These are phyloP conservation scores for Lycia hirtaria DNA, from an alignment of 2,888 invertebrate genomes.

Conservation along the genomic window DNA sequence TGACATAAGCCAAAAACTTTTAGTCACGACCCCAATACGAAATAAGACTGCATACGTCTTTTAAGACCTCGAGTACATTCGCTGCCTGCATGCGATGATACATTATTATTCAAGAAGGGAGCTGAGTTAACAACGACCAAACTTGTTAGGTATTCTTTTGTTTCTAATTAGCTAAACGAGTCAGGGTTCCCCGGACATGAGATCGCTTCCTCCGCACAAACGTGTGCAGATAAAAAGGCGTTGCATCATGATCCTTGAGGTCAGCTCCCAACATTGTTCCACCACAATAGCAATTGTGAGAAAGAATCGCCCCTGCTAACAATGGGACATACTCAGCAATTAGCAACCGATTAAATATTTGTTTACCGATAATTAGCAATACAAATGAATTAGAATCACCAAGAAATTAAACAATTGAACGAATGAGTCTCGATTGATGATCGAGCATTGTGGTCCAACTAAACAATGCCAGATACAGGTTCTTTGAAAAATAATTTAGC, in stretches of 20 bases:
- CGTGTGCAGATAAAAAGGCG: conserved; percentile 55
- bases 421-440: conserved; percentile 27
- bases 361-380: conserved; percentile 59
- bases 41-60: neutral
- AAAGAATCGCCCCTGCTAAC: conserved; percentile 71
- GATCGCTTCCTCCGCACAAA: conserved; percentile 53
- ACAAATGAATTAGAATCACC: conserved; percentile 56
- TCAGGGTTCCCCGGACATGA: conserved; percentile 52
- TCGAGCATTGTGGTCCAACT: conserved; percentile 25
- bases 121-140: neutral
- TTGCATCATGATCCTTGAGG: conserved; percentile 74
- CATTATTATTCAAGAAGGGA: conserved; percentile 1
- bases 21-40: conserved; percentile 6
- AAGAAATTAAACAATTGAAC: conserved; percentile 48
- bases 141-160: conserved; percentile 30
- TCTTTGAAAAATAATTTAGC: neutral
- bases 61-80: neutral
- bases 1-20: conserved; percentile 26
- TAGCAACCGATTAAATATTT: conserved; percentile 81
- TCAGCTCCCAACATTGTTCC: conserved; percentile 82
- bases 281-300: conserved; percentile 82
- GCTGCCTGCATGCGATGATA: neutral
- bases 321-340: conserved; percentile 77
- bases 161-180: conserved; percentile 38
- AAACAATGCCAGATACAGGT: conserved; percentile 10